phyloP scores from a whole-genome alignment of 1,140 invertebrate genomes.

The Drosophila repleta region DNA sequence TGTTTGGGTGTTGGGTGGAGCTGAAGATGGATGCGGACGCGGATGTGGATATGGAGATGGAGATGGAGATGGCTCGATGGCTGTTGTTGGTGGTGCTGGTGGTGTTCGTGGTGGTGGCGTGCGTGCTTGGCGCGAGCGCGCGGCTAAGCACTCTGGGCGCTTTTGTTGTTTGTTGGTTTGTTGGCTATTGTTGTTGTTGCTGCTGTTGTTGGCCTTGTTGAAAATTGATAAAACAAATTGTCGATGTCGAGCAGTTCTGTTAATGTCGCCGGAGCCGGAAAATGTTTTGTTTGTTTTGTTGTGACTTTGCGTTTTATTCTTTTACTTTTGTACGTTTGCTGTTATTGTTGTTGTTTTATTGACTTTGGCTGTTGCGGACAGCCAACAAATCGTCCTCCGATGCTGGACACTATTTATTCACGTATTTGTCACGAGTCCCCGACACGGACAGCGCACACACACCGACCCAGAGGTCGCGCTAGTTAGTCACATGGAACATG shows the following conservation, averaged over 20 bases:
- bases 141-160: slow-evolving; percentile 74
- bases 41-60: slow-evolving; percentile 17
- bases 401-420: slow-evolving; percentile 32
- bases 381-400: slow-evolving; percentile 35
- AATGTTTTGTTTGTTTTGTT: slow-evolving; percentile 83
- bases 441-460: slow-evolving; percentile 13
- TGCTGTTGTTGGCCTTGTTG: slow-evolving; percentile 69
- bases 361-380: slow-evolving; percentile 41
- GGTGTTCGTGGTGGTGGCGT: slow-evolving; percentile 45
- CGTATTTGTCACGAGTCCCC: background rate
- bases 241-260: slow-evolving; percentile 83
- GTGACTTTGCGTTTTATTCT: slow-evolving; percentile 69
- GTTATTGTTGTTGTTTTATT: slow-evolving; percentile 54
- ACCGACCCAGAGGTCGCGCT: slow-evolving; percentile 14
- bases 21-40: slow-evolving; percentile 25
- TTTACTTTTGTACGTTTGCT: slow-evolving; percentile 22
- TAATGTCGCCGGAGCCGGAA: slow-evolving; percentile 83
- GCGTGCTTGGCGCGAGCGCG: slow-evolving; percentile 63
- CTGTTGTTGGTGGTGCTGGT: slow-evolving; percentile 18
- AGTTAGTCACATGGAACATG: slow-evolving; percentile 26
- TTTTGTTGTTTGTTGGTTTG: slow-evolving; percentile 72
- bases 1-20: slow-evolving; percentile 17
- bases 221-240: slow-evolving; percentile 84
- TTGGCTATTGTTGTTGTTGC: slow-evolving; percentile 40
- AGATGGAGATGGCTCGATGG: slow-evolving; percentile 17